Conservation (phyloP, 2,113 vertebrate species). For the Rhinogobius similis region DNA sequence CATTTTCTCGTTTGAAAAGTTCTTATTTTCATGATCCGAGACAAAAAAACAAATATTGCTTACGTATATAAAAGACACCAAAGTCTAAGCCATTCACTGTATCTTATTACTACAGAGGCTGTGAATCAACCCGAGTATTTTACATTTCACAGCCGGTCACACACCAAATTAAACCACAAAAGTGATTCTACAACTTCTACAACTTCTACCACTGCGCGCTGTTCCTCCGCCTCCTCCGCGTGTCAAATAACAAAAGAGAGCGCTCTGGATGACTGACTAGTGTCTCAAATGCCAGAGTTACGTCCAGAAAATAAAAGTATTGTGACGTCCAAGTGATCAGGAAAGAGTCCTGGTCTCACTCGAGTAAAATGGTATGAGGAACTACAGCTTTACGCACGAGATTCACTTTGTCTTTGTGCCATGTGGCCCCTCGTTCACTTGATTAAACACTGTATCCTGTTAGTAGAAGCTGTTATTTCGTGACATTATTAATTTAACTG, state of each 20-base stretch:
- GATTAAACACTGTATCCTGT: not conserved
- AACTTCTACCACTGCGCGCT: constrained; percentile 29
- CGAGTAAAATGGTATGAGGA: not conserved
- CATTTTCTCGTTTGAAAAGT: too few species aligned
- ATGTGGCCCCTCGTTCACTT: not conserved
- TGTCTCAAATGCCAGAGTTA: not conserved
- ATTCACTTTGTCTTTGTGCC: not conserved
- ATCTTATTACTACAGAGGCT: not conserved
- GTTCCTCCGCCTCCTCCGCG: constrained; percentile 37
- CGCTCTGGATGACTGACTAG: constrained; percentile 23
- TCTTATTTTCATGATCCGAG: too few species aligned
- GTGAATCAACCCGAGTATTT: not conserved
- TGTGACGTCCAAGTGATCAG: not conserved
- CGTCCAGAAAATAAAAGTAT: not conserved
- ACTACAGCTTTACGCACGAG: not conserved
- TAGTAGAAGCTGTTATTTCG: not conserved
- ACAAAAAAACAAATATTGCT: too few species aligned
- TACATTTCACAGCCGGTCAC: not conserved
- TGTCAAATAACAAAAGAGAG: constrained; percentile 28
- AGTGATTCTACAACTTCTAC: constrained; percentile 1
- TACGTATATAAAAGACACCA: too few species aligned
- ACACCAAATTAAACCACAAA: too few species aligned
- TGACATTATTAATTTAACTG: not conserved
- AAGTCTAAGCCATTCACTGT: not conserved
- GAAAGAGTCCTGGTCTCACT: not conserved